Conservation (phyloP, 2,797 vertebrate species). For the Pangasius krempfi region DNA sequence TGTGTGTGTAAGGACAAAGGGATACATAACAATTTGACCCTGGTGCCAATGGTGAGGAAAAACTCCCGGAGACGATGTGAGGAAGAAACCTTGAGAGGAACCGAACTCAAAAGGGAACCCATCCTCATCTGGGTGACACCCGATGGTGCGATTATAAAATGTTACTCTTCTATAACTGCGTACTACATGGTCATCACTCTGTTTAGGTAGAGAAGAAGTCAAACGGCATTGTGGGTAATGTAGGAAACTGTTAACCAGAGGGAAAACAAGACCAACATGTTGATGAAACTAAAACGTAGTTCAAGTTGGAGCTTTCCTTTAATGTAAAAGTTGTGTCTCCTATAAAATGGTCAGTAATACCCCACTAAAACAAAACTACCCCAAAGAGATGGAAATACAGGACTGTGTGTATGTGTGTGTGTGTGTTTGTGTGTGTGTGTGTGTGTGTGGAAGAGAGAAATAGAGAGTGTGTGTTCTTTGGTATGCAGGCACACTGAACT, state of each 20-base stretch:
- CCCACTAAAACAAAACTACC: neutral
- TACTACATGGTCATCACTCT: too few relatives aligned
- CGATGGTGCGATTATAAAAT: too few relatives aligned
- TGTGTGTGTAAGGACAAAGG: neutral
- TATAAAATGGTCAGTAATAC: neutral
- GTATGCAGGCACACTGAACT: constrained; percentile 14
- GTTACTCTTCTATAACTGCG: too few relatives aligned
- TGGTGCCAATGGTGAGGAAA: too few relatives aligned
- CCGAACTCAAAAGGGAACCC: too few relatives aligned
- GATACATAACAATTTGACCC: neutral
- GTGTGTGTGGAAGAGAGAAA: neutral
- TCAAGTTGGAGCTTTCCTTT: neutral
- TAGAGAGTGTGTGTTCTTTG: neutral
- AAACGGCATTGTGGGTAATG: neutral
- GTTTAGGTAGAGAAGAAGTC: neutral
- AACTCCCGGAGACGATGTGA: too few relatives aligned
- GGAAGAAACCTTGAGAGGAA: too few relatives aligned
- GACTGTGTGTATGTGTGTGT: neutral
- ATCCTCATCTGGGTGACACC: too few relatives aligned
- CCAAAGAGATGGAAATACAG: neutral
- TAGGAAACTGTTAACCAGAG: too few relatives aligned
- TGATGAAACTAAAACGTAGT: too few relatives aligned
- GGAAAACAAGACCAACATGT: neutral
- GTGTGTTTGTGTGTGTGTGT: neutral
- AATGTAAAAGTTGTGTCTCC: neutral